Base-by-base conservation (phyloP, 1,140 invertebrate species). In the Dryas iulia region DNA sequence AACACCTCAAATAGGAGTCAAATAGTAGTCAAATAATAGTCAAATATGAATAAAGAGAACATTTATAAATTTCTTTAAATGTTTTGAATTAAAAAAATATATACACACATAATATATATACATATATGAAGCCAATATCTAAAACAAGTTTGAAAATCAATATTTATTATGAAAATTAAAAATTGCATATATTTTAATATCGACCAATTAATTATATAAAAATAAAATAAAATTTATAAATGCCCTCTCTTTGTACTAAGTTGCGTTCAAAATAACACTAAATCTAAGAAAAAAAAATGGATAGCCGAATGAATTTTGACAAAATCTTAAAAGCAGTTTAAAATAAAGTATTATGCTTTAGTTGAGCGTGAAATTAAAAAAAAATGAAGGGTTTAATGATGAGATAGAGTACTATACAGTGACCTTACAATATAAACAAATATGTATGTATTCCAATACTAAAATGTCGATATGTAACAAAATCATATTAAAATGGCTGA, bases 341-440 rank as follows among this genome's bases (percentile, higher is more conserved):
- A 21, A 47, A 47, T n/a, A 47, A 47, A 21, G 39, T 47, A 47
- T 47, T 47, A 47, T 47, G 39, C 39, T 6, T 47, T 14, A 1
- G 14, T 21, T 47, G 39, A 47, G 39, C 39, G 21, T 18, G 7
- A 47, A 47, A 21, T 47, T 21, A 11, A 21, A 47, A 47, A 35
- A 35, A 47, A 21, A 18, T 56, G 8, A 31, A 47, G n/a, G n/a
- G 39, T 21, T 21, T 18, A 47, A 47, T 21, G 14, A 47, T 47
- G 18, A 10, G 10, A 18, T 21, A n/a, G 3, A n/a, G 39, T 21
- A 47, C 35, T 39, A 47, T 47, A 47, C 39, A 47, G 39, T 21
- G 39, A 47, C 67, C 67, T 62, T 72, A 72, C 58, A 62, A 71
- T 58, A 52, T 28, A 71, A 72, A 68, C 69, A 68, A 72, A 62